These are phyloP conservation scores for Gymnocypris eckloni DNA, from an alignment of 2,797 vertebrate species.

Conservation along the genomic window DNA sequence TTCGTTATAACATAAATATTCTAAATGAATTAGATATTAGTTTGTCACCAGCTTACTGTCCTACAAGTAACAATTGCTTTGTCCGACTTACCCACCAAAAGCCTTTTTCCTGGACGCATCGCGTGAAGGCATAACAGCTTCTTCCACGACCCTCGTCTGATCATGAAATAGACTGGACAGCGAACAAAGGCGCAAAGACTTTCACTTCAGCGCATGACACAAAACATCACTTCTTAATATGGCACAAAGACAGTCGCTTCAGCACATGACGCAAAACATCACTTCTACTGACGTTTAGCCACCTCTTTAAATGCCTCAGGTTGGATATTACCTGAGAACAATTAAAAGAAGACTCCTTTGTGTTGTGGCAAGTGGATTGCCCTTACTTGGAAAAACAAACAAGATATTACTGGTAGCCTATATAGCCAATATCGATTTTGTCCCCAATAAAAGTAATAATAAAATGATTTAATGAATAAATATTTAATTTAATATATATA, in stretches of 20 bases:
- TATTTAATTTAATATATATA: too few species aligned
- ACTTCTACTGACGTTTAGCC: neutral
- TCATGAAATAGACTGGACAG: slow-evolving; percentile 47
- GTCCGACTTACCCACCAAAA: slow-evolving; percentile 44
- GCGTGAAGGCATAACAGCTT: slow-evolving; percentile 50
- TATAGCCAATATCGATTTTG: too few species aligned
- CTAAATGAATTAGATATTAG: neutral
- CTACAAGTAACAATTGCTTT: neutral
- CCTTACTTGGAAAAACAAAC: neutral
- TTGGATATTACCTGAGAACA: neutral
- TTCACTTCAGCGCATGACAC: slow-evolving; percentile 46
- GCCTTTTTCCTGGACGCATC: slow-evolving; percentile 46
- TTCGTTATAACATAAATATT: too few species aligned
- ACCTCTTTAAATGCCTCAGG: neutral
- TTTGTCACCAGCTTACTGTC: neutral
- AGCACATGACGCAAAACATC: slow-evolving; percentile 20
- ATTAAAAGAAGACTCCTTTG: neutral
- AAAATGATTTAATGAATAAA: neutral
- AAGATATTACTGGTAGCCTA: neutral
- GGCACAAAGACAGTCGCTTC: neutral
- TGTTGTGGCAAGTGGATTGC: neutral
- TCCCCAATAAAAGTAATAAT: neutral
- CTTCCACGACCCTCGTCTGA: slow-evolving; percentile 14
- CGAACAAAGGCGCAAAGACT: slow-evolving; percentile 38
- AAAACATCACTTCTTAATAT: slow-evolving; percentile 22